phyloP scores from a whole-genome alignment of 2,888 invertebrate genomes.

The Cremastinae sp. region DNA sequence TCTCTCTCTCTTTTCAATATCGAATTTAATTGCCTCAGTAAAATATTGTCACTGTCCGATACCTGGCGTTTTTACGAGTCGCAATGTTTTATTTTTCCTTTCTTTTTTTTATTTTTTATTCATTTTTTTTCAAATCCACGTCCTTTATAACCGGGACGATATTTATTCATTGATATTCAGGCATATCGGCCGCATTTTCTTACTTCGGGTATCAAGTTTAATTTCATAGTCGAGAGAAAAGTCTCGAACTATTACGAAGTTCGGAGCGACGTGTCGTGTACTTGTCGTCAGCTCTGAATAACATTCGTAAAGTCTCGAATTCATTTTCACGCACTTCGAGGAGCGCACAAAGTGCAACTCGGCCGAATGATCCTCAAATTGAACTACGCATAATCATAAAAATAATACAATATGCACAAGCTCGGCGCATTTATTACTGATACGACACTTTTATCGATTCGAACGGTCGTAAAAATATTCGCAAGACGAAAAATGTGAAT shows the following conservation, averaged over 20 bases:
- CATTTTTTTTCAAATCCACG: neutral
- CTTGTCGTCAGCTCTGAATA: neutral
- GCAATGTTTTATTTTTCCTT: constrained; percentile 58
- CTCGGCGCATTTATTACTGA: constrained; percentile 41
- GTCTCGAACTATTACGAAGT: neutral
- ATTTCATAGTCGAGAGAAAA: constrained; percentile 28
- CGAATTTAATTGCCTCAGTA: constrained; percentile 71
- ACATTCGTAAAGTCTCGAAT: too few relatives aligned
- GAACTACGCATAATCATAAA: constrained; percentile 14
- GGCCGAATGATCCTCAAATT: neutral
- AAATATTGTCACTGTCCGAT: constrained; percentile 70
- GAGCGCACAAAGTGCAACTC: neutral
- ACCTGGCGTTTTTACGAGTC: constrained; percentile 67
- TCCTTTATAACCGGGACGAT: constrained; percentile 6
- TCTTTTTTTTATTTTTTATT: constrained; percentile 2
- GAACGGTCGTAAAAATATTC: neutral
- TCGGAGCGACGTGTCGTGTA: neutral
- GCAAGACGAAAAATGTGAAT: neutral
- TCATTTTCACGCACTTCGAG: neutral
- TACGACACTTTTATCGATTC: constrained; percentile 39
- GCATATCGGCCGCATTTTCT: constrained; percentile 23
- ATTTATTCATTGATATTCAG: constrained; percentile 49
- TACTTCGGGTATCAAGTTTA: constrained; percentile 33
- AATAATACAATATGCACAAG: constrained; percentile 13
- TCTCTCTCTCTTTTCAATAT: constrained; percentile 65